These are phyloP conservation scores for Periplaneta americana DNA, from an alignment of 1,140 invertebrate genomes.

Conservation along the genomic window DNA sequence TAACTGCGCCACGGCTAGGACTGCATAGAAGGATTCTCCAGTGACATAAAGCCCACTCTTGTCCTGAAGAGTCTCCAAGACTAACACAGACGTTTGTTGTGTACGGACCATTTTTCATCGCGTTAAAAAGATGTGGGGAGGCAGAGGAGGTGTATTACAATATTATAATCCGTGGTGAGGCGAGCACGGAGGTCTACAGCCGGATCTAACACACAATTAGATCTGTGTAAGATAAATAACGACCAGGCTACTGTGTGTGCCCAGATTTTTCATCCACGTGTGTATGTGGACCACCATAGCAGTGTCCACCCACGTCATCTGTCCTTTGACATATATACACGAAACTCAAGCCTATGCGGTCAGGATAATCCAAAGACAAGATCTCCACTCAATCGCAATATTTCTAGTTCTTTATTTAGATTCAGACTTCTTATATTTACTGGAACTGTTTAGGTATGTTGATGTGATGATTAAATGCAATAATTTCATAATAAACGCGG, in stretches of 20 bases:
- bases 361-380: too few species aligned
- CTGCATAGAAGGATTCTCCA: too few species aligned
- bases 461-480: too few species aligned
- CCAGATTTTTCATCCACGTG: background rate
- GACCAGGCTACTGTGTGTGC: background rate
- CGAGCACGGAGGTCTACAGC: background rate
- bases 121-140: background rate
- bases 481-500: too few species aligned
- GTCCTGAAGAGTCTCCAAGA: background rate
- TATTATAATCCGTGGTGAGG: background rate
- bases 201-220: background rate
- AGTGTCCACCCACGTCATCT: background rate
- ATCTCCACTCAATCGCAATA: too few species aligned
- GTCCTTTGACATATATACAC: too few species aligned
- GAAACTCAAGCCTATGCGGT: too few species aligned
- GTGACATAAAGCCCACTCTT: background rate
- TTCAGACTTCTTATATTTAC: too few species aligned
- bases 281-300: background rate
- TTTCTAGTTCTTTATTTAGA: too few species aligned
- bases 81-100: background rate
- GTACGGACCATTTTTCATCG: background rate
- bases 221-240: constrained; percentile 11
- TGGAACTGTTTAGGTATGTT: too few species aligned
- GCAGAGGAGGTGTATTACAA: background rate
- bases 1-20: too few species aligned